Evolutionary conservation across 2,888 invertebrate species (phyloP), one percentile per base, ranked within the genome.

Genomic region (Diachrysia chrysitis): DNA sequence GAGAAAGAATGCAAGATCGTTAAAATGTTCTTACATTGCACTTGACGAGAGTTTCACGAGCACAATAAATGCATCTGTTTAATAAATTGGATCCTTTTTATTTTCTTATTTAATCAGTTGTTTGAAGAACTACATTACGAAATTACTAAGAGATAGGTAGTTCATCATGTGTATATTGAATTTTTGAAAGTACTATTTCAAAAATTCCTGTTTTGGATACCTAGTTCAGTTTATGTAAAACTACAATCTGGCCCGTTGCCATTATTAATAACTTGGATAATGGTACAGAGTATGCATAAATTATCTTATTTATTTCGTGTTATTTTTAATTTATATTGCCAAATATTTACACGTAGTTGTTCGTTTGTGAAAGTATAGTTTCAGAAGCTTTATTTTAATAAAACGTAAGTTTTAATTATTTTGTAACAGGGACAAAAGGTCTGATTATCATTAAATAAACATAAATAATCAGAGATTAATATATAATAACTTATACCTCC

Each of bases 1-100:
- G 53, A 23, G 25, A 2, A 25, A 25, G n/a, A n/a, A n/a, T n/a
- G 54, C 19, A 54, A 58, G 55, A 42, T 71, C 68, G 76, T 75
- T 76, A n/a, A 71, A 64, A 37, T 66, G 59, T 69, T 66, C 66
- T 76, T 57, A 53, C 66, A 63, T n/a, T 35, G 58, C 46, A 63
- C 59, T 72, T 78, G 79, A 78, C 69, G 32, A 72, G 21, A 16
- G 65, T 69, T 35, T n/a, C n/a, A n/a, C n/a, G n/a, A n/a, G n/a
- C 65, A 61, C 55, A 46, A 58, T 37, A 53, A 59, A 55, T 63
- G 62, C 51, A 58, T 58, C 53, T 73, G 71, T 68, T 71, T 63
- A 57, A 75, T 65, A 63, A 46, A 54, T 54, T 25, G 54, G 35
- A 56, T 63, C 58, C 66, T 63, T 32, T 55, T 58, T 61, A 25